Evolutionary conservation across 2,888 invertebrate genomes (phyloP).

Genomic region (Neuroscelio doddi): DNA sequence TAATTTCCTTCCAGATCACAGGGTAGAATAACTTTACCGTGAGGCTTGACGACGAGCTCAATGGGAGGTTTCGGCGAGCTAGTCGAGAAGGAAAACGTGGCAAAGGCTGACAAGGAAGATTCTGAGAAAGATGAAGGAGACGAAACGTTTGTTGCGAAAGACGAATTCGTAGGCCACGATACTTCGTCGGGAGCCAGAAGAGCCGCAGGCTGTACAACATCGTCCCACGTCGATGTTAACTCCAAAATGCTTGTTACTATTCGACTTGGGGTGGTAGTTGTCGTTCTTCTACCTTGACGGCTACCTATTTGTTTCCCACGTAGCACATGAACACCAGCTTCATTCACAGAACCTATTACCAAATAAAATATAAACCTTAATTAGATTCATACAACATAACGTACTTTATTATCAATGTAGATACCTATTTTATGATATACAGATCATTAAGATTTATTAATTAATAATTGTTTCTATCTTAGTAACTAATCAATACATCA

Average conservation of each 20-base stretch:
- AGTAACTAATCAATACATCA: too few species aligned
- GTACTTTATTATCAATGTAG: too few species aligned
- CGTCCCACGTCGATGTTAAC: constrained; percentile 58
- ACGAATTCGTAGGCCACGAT: constrained; percentile 62
- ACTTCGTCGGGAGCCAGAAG: constrained; percentile 65
- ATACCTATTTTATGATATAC: too few species aligned
- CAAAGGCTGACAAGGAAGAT: constrained; percentile 46
- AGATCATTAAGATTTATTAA: too few species aligned
- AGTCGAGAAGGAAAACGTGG: constrained; percentile 50
- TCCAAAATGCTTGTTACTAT: constrained; percentile 52
- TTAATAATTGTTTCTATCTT: too few species aligned
- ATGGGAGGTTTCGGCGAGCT: constrained; percentile 58
- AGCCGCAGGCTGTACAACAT: constrained; percentile 64
- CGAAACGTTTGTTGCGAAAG: constrained; percentile 54
- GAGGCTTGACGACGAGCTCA: constrained; percentile 66
- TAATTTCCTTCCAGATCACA: constrained; percentile 69
- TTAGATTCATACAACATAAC: constrained; percentile 24
- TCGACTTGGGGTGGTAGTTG: constrained; percentile 55
- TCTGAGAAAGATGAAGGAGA: constrained; percentile 42
- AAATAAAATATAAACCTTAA: constrained; percentile 34
- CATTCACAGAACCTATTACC: constrained; percentile 67
- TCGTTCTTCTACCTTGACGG: constrained; percentile 62
- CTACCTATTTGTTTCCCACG: constrained; percentile 65
- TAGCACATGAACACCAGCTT: constrained; percentile 65
- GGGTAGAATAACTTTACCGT: constrained; percentile 66